phyloP scores from a whole-genome alignment of 1,140 invertebrate species.

The Sarcophaga peregrina region DNA sequence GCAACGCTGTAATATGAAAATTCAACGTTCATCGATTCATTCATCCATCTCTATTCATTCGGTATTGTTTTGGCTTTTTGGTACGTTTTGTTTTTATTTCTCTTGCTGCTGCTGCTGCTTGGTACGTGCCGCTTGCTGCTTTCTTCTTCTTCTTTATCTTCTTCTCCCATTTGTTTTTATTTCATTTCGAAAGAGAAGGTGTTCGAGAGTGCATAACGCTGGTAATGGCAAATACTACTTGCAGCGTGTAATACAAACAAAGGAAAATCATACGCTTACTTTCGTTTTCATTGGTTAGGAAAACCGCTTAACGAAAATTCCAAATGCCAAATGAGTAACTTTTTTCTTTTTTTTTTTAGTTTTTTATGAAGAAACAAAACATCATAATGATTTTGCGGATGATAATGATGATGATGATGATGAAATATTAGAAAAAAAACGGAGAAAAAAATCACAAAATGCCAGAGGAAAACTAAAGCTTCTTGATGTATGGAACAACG shows the following conservation, averaged over 20 bases:
- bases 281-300: conserved; percentile 37
- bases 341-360: too few relatives aligned
- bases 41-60: conserved; percentile 23
- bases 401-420: not conserved
- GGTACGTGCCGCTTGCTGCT: conserved; percentile 19
- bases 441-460: not conserved
- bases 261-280: conserved; percentile 21
- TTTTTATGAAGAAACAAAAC: too few relatives aligned
- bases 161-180: too few relatives aligned
- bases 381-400: too few relatives aligned
- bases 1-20: not conserved
- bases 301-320: conserved; percentile 19
- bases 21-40: conserved; percentile 17
- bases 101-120: not conserved
- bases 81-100: not conserved
- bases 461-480: not conserved
- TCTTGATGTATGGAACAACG: not conserved
- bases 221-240: not conserved
- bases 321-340: not conserved
- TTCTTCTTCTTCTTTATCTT: not conserved
- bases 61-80: not conserved
- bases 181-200: conserved; percentile 29
- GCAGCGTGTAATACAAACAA: not conserved
- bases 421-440: not conserved
- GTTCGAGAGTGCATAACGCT: conserved; percentile 26